phyloP scores from a whole-genome alignment of 92 coral and sea anemone genomes.

The Desmophyllum pertusum region DNA sequence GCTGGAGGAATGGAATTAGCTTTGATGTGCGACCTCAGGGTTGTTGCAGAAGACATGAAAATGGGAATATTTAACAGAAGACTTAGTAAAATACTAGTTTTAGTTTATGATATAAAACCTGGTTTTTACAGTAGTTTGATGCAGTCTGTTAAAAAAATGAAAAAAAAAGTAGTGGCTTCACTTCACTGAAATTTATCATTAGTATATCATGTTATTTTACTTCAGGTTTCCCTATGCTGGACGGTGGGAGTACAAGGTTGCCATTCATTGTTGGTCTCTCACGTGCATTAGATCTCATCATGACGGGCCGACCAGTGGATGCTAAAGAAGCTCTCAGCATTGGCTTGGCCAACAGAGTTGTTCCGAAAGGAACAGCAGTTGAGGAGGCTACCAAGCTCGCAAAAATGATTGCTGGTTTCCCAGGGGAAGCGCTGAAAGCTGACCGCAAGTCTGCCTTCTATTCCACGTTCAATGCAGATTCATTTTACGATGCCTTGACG shows the following conservation, averaged over 20 bases:
- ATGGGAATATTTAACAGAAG: slow-evolving; percentile 93
- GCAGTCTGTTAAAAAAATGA: too few species aligned
- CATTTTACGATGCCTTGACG: slow-evolving; percentile 81
- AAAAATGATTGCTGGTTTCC: slow-evolving; percentile 68
- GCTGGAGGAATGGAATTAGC: slow-evolving; percentile 95
- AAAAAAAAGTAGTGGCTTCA: too few species aligned
- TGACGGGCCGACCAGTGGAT: slow-evolving; percentile 91
- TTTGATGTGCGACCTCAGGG: slow-evolving; percentile 84
- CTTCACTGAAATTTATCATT: too few species aligned
- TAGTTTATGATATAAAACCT: too few species aligned
- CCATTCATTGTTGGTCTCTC: slow-evolving; percentile 89
- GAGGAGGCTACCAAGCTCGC: slow-evolving; percentile 77
- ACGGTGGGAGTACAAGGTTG: slow-evolving; percentile 93
- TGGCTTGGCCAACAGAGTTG: slow-evolving; percentile 87
- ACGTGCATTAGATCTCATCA: slow-evolving; percentile 86
- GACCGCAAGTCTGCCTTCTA: slow-evolving; percentile 84
- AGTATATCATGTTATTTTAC: too few species aligned
- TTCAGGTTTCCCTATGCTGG: slow-evolving; percentile 81
- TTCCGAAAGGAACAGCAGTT: slow-evolving; percentile 78
- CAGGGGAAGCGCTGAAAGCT: slow-evolving; percentile 69
- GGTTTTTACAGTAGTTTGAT: too few species aligned
- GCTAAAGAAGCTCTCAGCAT: slow-evolving; percentile 80
- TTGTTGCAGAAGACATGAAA: slow-evolving; percentile 77
- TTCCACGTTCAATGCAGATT: slow-evolving; percentile 77
- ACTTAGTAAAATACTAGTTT: slow-evolving; percentile 64